Conservation (phyloP, 2,888 invertebrate genomes). For the Epinotia nisella region DNA sequence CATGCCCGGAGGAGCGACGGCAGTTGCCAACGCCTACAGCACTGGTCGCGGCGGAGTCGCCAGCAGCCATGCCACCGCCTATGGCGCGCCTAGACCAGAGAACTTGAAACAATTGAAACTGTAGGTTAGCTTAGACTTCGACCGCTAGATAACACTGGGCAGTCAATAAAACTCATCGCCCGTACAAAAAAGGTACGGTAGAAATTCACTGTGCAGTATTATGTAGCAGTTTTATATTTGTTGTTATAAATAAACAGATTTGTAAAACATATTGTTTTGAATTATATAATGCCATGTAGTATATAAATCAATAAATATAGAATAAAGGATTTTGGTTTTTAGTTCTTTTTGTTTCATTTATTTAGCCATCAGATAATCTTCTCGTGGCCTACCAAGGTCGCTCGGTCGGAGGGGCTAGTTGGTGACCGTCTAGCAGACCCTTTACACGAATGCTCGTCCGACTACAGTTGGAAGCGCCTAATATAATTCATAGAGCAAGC, state of each 20-base stretch:
- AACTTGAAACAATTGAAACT: constrained; percentile 60
- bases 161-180: background rate
- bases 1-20: constrained; percentile 86
- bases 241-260: constrained; percentile 37
- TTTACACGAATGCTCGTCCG: background rate
- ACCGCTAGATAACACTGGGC: constrained; percentile 22
- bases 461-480: background rate
- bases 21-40: constrained; percentile 90
- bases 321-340: constrained; percentile 13
- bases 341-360: constrained; percentile 1
- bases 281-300: constrained; percentile 40
- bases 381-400: no score
- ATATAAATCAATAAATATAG: constrained; percentile 26
- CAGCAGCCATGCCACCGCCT: constrained; percentile 89
- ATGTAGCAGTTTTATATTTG: constrained; percentile 19
- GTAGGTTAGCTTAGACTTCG: constrained; percentile 53
- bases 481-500: background rate
- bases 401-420: no score
- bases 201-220: constrained; percentile 5
- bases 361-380: no score
- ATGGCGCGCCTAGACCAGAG: constrained; percentile 85
- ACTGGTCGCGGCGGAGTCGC: constrained; percentile 89
- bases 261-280: constrained; percentile 39
- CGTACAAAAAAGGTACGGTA: background rate
- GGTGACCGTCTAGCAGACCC: no score